Evolutionary conservation across 37 sponge, comb jelly and placozoan species (phyloP).

Genomic region (Crambe crambe): DNA sequence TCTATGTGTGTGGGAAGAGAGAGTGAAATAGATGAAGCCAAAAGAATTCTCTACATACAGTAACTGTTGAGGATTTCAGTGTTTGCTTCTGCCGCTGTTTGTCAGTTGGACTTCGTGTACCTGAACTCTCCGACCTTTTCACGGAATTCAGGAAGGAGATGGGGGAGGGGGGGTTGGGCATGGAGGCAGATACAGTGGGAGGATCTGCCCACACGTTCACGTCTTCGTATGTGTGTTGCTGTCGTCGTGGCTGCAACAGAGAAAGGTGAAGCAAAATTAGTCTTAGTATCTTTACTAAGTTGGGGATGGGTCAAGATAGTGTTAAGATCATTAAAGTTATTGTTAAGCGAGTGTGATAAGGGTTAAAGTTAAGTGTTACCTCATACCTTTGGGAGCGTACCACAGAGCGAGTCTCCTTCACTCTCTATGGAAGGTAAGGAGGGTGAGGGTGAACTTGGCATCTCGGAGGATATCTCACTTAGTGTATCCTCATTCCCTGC

Average conservation of each 20-base stretch:
- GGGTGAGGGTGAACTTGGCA: neutral
- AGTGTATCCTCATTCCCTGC: neutral
- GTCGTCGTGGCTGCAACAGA: neutral
- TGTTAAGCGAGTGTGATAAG: too few relatives aligned
- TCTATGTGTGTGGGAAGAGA: neutral
- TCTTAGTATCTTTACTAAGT: neutral
- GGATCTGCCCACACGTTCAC: neutral
- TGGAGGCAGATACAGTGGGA: neutral
- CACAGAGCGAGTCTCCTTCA: neutral
- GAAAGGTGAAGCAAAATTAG: too few relatives aligned
- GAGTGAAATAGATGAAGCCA: neutral
- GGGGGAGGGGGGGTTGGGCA: constrained; percentile 3
- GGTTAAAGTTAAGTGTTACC: too few relatives aligned
- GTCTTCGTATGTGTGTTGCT: constrained; percentile 12
- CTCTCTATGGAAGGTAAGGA: neutral
- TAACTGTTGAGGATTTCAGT: neutral
- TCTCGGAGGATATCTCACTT: neutral
- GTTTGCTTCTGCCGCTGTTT: neutral
- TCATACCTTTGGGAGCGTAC: neutral
- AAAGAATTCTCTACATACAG: too few relatives aligned
- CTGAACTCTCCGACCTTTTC: neutral
- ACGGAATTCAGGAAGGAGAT: neutral
- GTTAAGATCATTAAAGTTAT: too few relatives aligned
- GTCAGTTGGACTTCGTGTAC: neutral
- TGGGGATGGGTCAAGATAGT: too few relatives aligned